Conservation (phyloP, 2,113 vertebrate species). For the Proterorhinus semilunaris region DNA sequence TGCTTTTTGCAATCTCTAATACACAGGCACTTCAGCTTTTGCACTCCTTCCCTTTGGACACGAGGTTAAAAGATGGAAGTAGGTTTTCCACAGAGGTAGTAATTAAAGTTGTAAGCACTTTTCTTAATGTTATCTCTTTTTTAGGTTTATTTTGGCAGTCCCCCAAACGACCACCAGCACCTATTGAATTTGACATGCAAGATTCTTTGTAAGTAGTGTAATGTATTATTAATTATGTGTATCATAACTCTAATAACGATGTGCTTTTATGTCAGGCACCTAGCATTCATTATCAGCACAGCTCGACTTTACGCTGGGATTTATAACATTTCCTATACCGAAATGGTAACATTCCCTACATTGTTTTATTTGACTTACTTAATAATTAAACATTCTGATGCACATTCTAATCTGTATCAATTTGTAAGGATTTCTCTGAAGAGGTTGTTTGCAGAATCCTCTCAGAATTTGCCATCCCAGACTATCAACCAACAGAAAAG, state of each 20-base stretch:
- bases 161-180: conserved; percentile 92
- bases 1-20: background rate
- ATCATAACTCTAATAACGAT: background rate
- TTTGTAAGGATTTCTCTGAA: conserved; percentile 81
- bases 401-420: background rate
- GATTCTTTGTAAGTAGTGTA: conserved; percentile 88
- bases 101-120: background rate
- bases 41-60: conserved; percentile 94
- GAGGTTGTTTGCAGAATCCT: conserved; percentile 80
- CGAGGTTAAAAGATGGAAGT: conserved; percentile 97
- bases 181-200: conserved; percentile 89
- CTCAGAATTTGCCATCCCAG: conserved; percentile 82
- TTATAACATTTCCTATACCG: conserved; percentile 86
- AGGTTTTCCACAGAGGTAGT: conserved; percentile 65
- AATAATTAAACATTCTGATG: background rate
- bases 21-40: conserved; percentile 91
- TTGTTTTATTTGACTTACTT: background rate
- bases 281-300: conserved; percentile 86
- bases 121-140: conserved; percentile 16
- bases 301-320: conserved; percentile 88
- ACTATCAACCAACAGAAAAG: conserved; percentile 92
- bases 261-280: conserved; percentile 79
- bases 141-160: conserved; percentile 99
- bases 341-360: conserved; percentile 75
- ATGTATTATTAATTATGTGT: background rate